Conservation (phyloP, 2,888 invertebrate genomes). For the Drosophila helvetica region DNA sequence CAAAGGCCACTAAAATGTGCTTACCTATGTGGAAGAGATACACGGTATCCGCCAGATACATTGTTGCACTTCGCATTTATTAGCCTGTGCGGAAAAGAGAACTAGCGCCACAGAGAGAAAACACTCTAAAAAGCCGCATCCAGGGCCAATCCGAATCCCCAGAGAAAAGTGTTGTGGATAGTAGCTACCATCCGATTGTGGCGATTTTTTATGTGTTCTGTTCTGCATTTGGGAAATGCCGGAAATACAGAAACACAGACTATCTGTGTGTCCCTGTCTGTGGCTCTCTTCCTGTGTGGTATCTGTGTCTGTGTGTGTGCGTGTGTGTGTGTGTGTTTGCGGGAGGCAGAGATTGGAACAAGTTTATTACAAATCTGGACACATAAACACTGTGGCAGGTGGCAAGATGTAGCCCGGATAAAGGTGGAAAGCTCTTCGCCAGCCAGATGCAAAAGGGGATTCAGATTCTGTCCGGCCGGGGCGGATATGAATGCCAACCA, state of each 20-base stretch:
- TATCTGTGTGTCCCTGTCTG: not conserved
- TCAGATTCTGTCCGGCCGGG: not conserved
- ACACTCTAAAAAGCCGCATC: slow-evolving; percentile 43
- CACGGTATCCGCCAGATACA: slow-evolving; percentile 33
- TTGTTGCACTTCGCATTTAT: slow-evolving; percentile 61
- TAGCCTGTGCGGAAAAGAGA: slow-evolving; percentile 35
- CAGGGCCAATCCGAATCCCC: slow-evolving; percentile 19
- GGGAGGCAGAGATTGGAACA: slow-evolving; percentile 59
- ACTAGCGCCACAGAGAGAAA: slow-evolving; percentile 21
- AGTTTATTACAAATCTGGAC: slow-evolving; percentile 55
- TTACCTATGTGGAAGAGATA: slow-evolving; percentile 54
- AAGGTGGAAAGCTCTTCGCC: slow-evolving; percentile 22
- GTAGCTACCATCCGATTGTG: slow-evolving; percentile 60
- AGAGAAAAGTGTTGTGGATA: slow-evolving; percentile 25
- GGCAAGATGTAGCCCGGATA: slow-evolving; percentile 8
- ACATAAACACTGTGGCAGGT: slow-evolving; percentile 27
- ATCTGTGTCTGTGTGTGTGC: too few relatives aligned
- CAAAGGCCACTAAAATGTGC: slow-evolving; percentile 55
- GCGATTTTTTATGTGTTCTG: slow-evolving; percentile 54
- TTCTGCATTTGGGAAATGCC: slow-evolving; percentile 39
- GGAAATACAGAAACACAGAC: slow-evolving; percentile 10
- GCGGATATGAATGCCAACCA: slow-evolving; percentile 25
- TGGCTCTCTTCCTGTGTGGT: not conserved
- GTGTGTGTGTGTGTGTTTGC: slow-evolving; percentile 4
- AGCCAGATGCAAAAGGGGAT: slow-evolving; percentile 21